Conservation (phyloP, 1,140 invertebrate genomes). For the Drosophila auraria region DNA sequence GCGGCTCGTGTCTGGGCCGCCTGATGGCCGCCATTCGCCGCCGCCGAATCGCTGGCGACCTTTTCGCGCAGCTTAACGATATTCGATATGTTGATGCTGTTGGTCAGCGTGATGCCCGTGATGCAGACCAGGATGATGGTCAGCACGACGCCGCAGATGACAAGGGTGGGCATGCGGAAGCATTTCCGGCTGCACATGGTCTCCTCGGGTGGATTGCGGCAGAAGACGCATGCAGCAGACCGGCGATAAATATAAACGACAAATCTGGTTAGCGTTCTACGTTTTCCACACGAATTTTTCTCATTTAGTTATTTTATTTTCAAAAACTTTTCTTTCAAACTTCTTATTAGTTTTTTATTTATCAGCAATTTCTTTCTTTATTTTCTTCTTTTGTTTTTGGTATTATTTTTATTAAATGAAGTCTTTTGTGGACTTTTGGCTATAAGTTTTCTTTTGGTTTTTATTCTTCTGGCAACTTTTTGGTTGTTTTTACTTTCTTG, state of each 20-base stretch:
- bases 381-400: neutral
- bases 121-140: constrained; percentile 84
- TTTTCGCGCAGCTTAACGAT: constrained; percentile 81
- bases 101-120: constrained; percentile 83
- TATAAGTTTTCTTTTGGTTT: no score
- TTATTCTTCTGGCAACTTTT: no score
- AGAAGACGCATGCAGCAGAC: constrained; percentile 30
- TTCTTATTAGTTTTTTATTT: neutral
- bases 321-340: neutral
- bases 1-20: constrained; percentile 78
- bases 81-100: constrained; percentile 83
- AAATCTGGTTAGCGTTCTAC: neutral
- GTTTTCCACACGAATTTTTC: neutral
- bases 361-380: no score
- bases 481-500: neutral
- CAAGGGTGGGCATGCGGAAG: constrained; percentile 82
- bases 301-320: neutral
- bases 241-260: neutral
- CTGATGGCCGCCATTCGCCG: constrained; percentile 76
- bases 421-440: no score
- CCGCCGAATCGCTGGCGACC: constrained; percentile 82
- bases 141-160: constrained; percentile 81
- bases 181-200: constrained; percentile 84
- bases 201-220: constrained; percentile 17
- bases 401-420: neutral